Base-by-base conservation (phyloP, 1,140 invertebrate species). In the Papilio xuthus region DNA sequence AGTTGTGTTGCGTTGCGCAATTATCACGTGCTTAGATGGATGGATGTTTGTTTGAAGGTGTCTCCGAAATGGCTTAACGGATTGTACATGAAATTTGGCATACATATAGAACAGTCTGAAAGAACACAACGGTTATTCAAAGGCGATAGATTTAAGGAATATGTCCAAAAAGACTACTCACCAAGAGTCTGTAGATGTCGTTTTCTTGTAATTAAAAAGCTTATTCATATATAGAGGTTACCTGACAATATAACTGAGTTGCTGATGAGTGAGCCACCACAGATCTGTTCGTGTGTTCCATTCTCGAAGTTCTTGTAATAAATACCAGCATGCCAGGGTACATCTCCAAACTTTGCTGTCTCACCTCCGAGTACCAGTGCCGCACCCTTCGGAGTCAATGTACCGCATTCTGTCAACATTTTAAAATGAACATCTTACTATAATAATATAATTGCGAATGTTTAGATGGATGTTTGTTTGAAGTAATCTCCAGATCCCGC, bases 241-340 rank as follows among this genome's bases (percentile, higher is more conserved):
- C 84, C 83, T 67, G 83, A 86, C 78, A 87, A 78, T 67, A 84
- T 73, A 42, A 86, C 82, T 42, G 83, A 88, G 63, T 81, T 87
- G 78, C 80, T 89, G 53, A 94, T 84, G 8, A 94, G 86, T 10
- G 94, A 90, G 2, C 94, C 94, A 2, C 92, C 94, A 67, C 95
- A 95, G 47, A 93, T 90, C 78, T 94, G 94, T 69, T 80, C 79
- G 77, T 85, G 86, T 8, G 81, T 79, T 18, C 12, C 20, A 0
- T 20, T 63, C 1, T 4, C 23, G 1, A 71, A 67, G 18, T 23
- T 41, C 15, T 76, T 78, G 18, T n/a, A 12, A 28, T 82, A 82
- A 28, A 82, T 77, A 13, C 79, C 81, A 10, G 79, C 81, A 23
- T 82, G 81, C 81, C 81, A 82, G 0, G 81, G 81, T 0, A 80